These are phyloP conservation scores for Ypsolopha sequella DNA, from an alignment of 2,888 invertebrate genomes.

Conservation along the genomic window DNA sequence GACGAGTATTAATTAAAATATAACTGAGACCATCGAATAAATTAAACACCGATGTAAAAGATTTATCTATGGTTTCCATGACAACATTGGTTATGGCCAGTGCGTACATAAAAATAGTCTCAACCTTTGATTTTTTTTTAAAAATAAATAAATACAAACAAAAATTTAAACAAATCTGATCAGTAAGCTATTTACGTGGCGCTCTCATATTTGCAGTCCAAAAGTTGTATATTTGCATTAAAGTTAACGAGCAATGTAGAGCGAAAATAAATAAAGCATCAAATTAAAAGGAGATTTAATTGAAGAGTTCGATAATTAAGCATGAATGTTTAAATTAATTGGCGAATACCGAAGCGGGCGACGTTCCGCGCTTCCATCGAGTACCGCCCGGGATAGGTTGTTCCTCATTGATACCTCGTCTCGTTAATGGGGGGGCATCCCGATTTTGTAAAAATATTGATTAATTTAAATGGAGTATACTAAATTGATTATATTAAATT, in stretches of 20 bases:
- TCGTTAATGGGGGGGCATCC: too few species aligned
- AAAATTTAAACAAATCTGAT: too few species aligned
- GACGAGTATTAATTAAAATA: not conserved
- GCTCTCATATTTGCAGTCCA: constrained; percentile 15
- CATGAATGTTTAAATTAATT: constrained; percentile 66
- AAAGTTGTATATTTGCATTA: constrained; percentile 32
- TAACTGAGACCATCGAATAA: not conserved
- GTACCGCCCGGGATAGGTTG: not conserved
- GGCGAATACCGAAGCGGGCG: constrained; percentile 26
- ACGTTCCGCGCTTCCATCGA: not conserved
- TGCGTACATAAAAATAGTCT: too few species aligned
- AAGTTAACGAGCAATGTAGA: constrained; percentile 27
- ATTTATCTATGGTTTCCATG: too few species aligned
- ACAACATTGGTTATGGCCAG: too few species aligned
- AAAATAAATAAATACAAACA: too few species aligned
- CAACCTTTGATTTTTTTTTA: too few species aligned
- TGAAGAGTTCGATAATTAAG: constrained; percentile 65
- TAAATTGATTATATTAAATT: too few species aligned
- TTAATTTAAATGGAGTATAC: too few species aligned
- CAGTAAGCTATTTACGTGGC: not conserved
- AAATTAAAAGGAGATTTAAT: constrained; percentile 58
- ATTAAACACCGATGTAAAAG: too few species aligned
- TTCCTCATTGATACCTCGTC: not conserved
- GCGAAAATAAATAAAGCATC: constrained; percentile 49
- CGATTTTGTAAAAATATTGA: too few species aligned